Evolutionary conservation across 2,797 vertebrate species (phyloP), one percentile per base, ranked within the genome.

Genomic region (Gallirallus australis): DNA sequence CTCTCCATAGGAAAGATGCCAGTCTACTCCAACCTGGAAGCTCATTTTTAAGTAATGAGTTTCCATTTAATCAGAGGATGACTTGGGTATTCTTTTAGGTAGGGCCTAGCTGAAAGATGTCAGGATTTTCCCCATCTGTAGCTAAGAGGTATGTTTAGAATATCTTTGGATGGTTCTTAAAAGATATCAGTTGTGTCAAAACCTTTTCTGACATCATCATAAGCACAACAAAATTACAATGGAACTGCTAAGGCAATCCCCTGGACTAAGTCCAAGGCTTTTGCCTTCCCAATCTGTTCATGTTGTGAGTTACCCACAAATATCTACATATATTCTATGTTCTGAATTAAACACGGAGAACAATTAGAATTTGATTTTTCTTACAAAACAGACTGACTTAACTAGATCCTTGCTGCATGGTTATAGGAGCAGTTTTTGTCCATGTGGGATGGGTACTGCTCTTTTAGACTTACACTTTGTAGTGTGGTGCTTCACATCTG

Each of bases 281-380:
- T 48, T 82, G 39, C 39, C 25, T 75, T 63, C 31, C 59, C 45
- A 47, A 53, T 47, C 27, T 61, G 47, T 56, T 52, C 17, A 27
- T 48, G 24, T 56, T 83, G 63, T 64, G 13, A 60, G 27, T 68
- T 59, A 72, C 40, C 27, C 64, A 82, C 27, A 53, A 21, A 61
- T 79, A 65, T 20, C 33, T 28, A 42, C 27, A 88, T 64, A 45
- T 45, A 45, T 45, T 45, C 42, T 45, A 50, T 59, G 69, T 15
- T 77, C 52, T 77, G 56, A 59, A 85, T 80, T 73, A 70, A 92
- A 77, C 9, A 54, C 2, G 12, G 23, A 63, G 11, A 72, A 68
- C 9, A 86, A 65, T 37, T 53, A 73, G 28, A 82, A 61, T 31
- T 65, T 72, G 8, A 39, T 61, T 94, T 83, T 90, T 89, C 77